Base-by-base conservation (phyloP, 2,797 vertebrate species). In the Parauchenoglanis ngamensis region DNA sequence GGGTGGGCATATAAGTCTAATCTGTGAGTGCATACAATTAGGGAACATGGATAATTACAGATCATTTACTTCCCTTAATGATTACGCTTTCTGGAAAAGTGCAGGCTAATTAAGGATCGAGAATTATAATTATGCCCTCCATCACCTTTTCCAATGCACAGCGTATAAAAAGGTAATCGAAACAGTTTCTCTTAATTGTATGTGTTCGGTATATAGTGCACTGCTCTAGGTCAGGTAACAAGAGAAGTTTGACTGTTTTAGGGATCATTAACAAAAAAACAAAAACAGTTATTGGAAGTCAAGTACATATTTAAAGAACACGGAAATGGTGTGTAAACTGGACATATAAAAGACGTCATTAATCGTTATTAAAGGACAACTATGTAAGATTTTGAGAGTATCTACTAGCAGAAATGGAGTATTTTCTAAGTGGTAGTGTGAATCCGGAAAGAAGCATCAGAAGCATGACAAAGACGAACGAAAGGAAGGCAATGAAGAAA, bases 61-160 rank as follows among this genome's bases (percentile, higher is more conserved):
- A 63, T 80, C 77, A 57, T 79, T 79, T 40, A 79, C 57, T 4
- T 7, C n/a, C 78, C 13, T 21, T 35, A 78, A 79, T 61, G 40
- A 63, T 23, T 25, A 80, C 12, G 7, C 12, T 23, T 80, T 15
- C 21, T 40, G 31, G 56, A 61, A 40, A 59, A 0, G 35, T 15
- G 13, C 40, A 35, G 28, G 28, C 19, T 79, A 79, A 79, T 23
- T 79, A 79, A 79, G 54, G 31, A 23, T 59, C 25, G 31, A 28
- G 7, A 56, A 31, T 31, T 23, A 7, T 13, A 35, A 59, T 59
- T 78, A 78, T 31, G 25, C n/a, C 28, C 72, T 75, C 72, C 17
- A 77, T 31, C 28, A 31, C 52, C 8, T 7, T 3, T 40, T 35
- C 54, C 31, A 79, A 40, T 23, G 21, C 31, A 79, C 28, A 54